phyloP scores from a whole-genome alignment of 2,888 invertebrate genomes.

The Phengaris alcon region DNA sequence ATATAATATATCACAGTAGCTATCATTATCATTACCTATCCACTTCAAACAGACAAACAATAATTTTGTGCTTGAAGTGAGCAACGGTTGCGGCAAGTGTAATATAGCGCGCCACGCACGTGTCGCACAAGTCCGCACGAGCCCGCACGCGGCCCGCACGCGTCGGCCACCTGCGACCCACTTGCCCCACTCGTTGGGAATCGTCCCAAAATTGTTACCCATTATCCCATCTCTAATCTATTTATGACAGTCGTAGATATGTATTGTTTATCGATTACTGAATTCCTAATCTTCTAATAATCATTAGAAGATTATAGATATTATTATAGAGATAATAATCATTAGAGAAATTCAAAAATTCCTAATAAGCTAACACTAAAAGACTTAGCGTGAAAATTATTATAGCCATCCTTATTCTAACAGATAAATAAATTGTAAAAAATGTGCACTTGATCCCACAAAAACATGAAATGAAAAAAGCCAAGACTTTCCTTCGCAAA shows the following conservation, averaged over 20 bases:
- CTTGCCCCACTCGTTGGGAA: constrained; percentile 33
- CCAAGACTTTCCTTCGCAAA: too few species aligned
- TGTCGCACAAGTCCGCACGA: constrained; percentile 45
- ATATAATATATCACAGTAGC: constrained; percentile 39
- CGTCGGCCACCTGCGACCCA: constrained; percentile 55
- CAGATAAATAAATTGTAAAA: too few species aligned
- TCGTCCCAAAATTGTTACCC: constrained; percentile 15
- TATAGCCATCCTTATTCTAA: too few species aligned
- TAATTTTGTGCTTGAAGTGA: constrained; percentile 58
- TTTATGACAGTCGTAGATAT: constrained; percentile 3
- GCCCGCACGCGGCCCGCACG: constrained; percentile 52
- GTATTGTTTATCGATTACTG: constrained; percentile 1
- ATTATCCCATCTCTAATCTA: constrained; percentile 4
- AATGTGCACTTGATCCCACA: too few species aligned
- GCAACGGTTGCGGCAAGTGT: constrained; percentile 64
- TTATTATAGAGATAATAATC: too few species aligned
- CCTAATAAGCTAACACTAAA: too few species aligned
- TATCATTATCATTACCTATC: constrained; percentile 22
- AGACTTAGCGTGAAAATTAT: too few species aligned
- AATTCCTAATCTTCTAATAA: background rate
- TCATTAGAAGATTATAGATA: too few species aligned
- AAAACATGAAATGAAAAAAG: too few species aligned
- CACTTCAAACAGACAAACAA: constrained; percentile 43
- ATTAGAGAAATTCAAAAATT: too few species aligned
- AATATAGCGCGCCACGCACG: constrained; percentile 49